A percentile compares a stretch with the other conserved stretches of the same genome.
Conservation (phyloP, 1,140 invertebrate species). For the Megalonaias nervosa region DNA sequence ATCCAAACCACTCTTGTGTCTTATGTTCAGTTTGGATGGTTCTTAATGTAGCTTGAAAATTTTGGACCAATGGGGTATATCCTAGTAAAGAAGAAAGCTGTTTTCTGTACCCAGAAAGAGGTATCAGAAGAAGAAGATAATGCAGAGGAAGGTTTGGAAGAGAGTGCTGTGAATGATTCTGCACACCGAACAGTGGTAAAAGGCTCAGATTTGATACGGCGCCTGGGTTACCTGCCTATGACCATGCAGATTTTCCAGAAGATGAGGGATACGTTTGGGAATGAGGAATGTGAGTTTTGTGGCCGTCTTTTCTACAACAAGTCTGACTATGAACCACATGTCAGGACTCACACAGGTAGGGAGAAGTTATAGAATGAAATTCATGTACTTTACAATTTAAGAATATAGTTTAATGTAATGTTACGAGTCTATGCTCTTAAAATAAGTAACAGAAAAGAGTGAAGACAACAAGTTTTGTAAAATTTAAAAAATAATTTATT, state of each 20-base stretch:
- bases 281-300: conserved; percentile 70
- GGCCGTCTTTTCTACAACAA: conserved; percentile 66
- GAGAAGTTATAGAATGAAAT: too few relatives aligned
- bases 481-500: too few relatives aligned
- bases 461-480: too few relatives aligned
- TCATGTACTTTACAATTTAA: too few relatives aligned
- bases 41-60: too few relatives aligned
- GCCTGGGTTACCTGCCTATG: conserved; percentile 63
- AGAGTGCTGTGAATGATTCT: conserved; percentile 19
- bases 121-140: conserved; percentile 14
- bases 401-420: too few relatives aligned
- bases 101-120: neutral
- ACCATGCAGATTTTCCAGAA: conserved; percentile 66
- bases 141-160: conserved; percentile 15
- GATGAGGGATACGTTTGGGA: conserved; percentile 69
- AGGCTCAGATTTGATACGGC: conserved; percentile 46
- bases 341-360: conserved; percentile 65
- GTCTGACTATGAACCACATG: conserved; percentile 66
- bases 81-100: too few relatives aligned
- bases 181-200: neutral
- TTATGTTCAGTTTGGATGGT: too few relatives aligned
- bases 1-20: too few relatives aligned
- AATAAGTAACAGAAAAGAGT: too few relatives aligned
- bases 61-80: neutral
- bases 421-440: too few relatives aligned